A percentile compares a stretch with the other conserved stretches of the same genome.
Evolutionary conservation across 1,140 invertebrate genomes (phyloP).

Genomic region (Papilio glaucus): DNA sequence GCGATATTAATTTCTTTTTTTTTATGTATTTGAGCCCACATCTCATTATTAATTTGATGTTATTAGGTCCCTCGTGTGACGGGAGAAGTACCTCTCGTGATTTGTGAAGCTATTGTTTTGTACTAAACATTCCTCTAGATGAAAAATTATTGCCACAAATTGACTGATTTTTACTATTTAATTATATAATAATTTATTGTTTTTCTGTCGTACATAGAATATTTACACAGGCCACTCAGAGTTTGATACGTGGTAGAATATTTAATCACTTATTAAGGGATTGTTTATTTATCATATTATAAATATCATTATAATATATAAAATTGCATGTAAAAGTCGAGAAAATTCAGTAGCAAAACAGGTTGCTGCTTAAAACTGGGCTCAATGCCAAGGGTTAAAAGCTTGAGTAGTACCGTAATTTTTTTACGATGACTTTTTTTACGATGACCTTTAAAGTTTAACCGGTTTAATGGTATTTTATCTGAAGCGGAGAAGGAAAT

Average conservation of each 20-base stretch:
- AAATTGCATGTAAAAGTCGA: slow-evolving; percentile 23
- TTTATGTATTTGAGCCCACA: not conserved
- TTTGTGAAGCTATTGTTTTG: not conserved
- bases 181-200: not conserved
- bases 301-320: too few species aligned
- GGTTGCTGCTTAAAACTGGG: slow-evolving; percentile 33
- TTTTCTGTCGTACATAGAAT: not conserved
- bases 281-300: too few species aligned
- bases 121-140: not conserved
- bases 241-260: not conserved
- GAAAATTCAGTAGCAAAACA: slow-evolving; percentile 39
- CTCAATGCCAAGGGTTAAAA: slow-evolving; percentile 47
- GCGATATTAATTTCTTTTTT: too few species aligned
- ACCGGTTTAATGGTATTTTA: slow-evolving; percentile 29
- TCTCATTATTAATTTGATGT: not conserved
- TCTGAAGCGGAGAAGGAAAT: slow-evolving; percentile 34
- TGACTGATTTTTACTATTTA: not conserved
- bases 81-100: not conserved
- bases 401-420: slow-evolving; percentile 31
- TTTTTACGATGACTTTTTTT: slow-evolving; percentile 27
- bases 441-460: slow-evolving; percentile 38
- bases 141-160: not conserved
- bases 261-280: not conserved
- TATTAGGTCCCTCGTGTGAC: not conserved
- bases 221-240: not conserved